Evolutionary conservation across 1,140 invertebrate species (phyloP).

Genomic region (Drosophila watanabei): DNA sequence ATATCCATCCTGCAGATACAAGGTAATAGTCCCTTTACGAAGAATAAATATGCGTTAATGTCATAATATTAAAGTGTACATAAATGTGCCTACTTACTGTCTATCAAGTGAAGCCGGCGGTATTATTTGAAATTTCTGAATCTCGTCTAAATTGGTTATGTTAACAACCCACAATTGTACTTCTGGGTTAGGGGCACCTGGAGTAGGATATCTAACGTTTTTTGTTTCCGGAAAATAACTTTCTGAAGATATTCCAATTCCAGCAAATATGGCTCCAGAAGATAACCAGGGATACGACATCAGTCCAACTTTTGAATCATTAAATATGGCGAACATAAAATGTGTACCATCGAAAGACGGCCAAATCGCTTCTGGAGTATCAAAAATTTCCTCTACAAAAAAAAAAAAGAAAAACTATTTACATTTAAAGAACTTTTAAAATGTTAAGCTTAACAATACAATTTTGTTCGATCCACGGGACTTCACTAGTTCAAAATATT

Average conservation of each 20-base stretch:
- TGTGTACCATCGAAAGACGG: slow-evolving; percentile 92
- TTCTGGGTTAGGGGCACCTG: slow-evolving; percentile 94
- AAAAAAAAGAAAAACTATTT: slow-evolving; percentile 5
- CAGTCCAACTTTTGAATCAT: slow-evolving; percentile 92
- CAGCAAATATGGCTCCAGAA: slow-evolving; percentile 86
- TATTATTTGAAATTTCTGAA: slow-evolving; percentile 88
- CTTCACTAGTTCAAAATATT: too few species aligned
- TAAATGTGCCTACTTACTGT: slow-evolving; percentile 87
- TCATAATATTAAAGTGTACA: background rate
- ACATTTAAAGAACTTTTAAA: background rate
- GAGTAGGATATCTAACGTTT: slow-evolving; percentile 92
- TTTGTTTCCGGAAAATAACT: slow-evolving; percentile 90
- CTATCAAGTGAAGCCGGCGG: slow-evolving; percentile 90
- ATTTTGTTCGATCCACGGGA: too few species aligned
- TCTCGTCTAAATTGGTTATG: slow-evolving; percentile 89
- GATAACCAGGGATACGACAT: slow-evolving; percentile 92
- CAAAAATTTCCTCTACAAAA: slow-evolving; percentile 91
- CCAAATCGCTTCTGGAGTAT: slow-evolving; percentile 92
- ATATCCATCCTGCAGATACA: slow-evolving; percentile 95
- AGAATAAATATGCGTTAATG: background rate
- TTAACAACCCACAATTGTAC: slow-evolving; percentile 93
- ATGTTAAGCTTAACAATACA: too few species aligned
- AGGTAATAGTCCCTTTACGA: slow-evolving; percentile 94
- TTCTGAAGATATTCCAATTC: slow-evolving; percentile 75
- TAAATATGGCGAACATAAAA: slow-evolving; percentile 94